These are phyloP conservation scores for Germaria angustata DNA, from an alignment of 2,888 invertebrate species.

Conservation along the genomic window DNA sequence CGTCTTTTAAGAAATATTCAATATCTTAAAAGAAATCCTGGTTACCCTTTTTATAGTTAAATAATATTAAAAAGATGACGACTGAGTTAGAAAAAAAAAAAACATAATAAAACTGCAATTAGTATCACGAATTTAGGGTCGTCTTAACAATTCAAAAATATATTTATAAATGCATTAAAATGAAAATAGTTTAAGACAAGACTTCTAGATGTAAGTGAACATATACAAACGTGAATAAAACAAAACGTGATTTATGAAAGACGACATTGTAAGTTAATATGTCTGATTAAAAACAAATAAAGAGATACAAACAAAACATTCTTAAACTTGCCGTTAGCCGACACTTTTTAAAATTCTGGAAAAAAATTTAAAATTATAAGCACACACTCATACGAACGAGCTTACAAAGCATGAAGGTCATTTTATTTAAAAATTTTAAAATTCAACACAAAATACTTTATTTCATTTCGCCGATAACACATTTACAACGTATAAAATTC, in stretches of 20 bases:
- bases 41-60: too few species aligned
- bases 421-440: constrained; percentile 21
- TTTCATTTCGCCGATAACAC: constrained; percentile 45
- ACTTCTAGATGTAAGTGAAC: not conserved
- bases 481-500: constrained; percentile 68
- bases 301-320: constrained; percentile 26
- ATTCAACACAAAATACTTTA: constrained; percentile 7
- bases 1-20: too few species aligned
- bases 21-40: too few species aligned
- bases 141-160: constrained; percentile 21
- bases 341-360: not conserved
- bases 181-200: constrained; percentile 5
- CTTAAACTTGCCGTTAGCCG: not conserved
- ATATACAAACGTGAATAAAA: constrained; percentile 47
- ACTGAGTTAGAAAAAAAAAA: constrained; percentile 22
- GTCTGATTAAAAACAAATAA: constrained; percentile 47
- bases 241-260: constrained; percentile 55
- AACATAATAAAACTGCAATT: constrained; percentile 62
- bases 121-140: constrained; percentile 62
- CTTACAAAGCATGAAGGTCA: constrained; percentile 60
- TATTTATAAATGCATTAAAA: not conserved
- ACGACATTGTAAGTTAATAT: constrained; percentile 40
- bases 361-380: not conserved
- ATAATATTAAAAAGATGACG: not conserved
- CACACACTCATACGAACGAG: not conserved